These are phyloP conservation scores for Microtus richardsoni DNA, from an alignment of 2,113 vertebrate genomes.

Conservation along the genomic window DNA sequence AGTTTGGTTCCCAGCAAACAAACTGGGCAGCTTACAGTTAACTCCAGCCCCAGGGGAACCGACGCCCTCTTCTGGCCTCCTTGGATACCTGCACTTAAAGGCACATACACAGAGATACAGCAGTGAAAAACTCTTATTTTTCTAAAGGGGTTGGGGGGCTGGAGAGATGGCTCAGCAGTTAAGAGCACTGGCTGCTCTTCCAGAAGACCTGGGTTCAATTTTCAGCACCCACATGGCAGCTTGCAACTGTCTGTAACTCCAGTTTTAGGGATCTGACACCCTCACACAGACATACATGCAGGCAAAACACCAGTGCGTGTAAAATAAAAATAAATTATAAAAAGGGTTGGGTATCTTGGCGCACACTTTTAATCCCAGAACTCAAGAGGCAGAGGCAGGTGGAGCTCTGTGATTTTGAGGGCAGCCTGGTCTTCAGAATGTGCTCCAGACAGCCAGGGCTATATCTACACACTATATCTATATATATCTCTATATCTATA, in stretches of 20 bases:
- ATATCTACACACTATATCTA: neutral
- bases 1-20: neutral
- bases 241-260: too few relatives aligned
- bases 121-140: neutral
- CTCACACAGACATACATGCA: too few relatives aligned
- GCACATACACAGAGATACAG: neutral
- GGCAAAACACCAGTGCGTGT: too few relatives aligned
- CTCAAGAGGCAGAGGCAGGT: neutral
- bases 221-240: too few relatives aligned
- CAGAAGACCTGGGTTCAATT: too few relatives aligned
- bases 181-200: too few relatives aligned
- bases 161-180: too few relatives aligned
- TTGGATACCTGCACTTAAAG: neutral
- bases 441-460: neutral
- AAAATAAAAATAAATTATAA: too few relatives aligned
- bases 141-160: neutral
- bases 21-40: neutral
- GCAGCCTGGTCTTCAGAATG: too few relatives aligned
- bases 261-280: too few relatives aligned
- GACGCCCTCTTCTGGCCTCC: neutral
- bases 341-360: neutral
- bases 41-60: too few relatives aligned
- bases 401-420: neutral
- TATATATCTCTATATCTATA: too few relatives aligned
- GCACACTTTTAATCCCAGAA: neutral